Conservation (phyloP, 2,888 invertebrate genomes). For the Nomada fabriciana region DNA sequence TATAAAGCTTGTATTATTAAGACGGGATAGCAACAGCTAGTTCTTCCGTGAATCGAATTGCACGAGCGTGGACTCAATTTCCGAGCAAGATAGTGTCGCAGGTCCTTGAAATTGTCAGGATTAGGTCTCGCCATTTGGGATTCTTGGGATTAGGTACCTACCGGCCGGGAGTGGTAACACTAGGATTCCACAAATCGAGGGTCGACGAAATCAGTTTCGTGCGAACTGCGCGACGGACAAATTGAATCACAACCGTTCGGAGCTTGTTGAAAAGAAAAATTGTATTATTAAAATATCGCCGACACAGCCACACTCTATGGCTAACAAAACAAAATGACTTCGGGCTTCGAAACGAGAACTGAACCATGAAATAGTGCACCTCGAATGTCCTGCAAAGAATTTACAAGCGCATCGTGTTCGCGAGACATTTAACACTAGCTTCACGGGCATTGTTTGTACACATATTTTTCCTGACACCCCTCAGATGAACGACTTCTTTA, state of each 20-base stretch:
- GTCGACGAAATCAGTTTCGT: not conserved
- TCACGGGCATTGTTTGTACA: too few relatives aligned
- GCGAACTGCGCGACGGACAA: not conserved
- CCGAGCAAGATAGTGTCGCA: not conserved
- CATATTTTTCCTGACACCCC: too few relatives aligned
- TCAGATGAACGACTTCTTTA: too few relatives aligned
- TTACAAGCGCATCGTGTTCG: not conserved
- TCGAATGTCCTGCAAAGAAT: constrained; percentile 11
- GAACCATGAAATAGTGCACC: too few relatives aligned
- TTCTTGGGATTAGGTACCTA: constrained; percentile 16
- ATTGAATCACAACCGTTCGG: constrained; percentile 10
- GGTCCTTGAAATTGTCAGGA: constrained; percentile 4
- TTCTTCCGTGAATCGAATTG: too few relatives aligned
- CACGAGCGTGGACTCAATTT: not conserved
- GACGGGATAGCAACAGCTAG: not conserved
- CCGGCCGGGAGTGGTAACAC: not conserved
- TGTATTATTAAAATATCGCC: not conserved
- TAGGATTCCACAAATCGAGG: not conserved
- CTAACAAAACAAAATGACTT: not conserved
- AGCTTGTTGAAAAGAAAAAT: not conserved
- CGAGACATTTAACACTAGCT: too few relatives aligned
- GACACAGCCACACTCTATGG: too few relatives aligned
- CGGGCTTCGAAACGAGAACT: not conserved
- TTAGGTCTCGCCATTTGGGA: constrained; percentile 14
- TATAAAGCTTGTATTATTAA: not conserved